Evolutionary conservation across 2,797 vertebrate genomes (phyloP).

Genomic region (Pterois miles): DNA sequence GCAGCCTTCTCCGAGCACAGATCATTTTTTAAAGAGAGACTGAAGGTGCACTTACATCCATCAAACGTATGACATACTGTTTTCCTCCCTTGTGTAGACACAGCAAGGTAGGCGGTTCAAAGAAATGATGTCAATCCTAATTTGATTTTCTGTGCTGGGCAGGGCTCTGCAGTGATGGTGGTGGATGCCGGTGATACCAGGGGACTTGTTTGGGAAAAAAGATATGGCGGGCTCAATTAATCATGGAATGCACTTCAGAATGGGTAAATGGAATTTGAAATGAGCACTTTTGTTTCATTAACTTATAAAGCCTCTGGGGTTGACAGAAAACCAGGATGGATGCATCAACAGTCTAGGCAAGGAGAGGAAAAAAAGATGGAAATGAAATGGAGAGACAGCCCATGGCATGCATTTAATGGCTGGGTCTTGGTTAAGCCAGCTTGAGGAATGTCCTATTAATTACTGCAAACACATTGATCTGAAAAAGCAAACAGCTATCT

Average conservation of each 20-base stretch:
- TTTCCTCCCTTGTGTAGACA: conserved; percentile 10
- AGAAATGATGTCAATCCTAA: conserved; percentile 58
- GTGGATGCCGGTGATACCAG: conserved; percentile 29
- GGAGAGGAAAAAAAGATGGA: conserved; percentile 10
- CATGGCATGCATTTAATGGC: conserved; percentile 23
- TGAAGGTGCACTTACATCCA: conserved; percentile 42
- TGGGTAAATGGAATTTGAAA: conserved; percentile 67
- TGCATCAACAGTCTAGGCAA: conserved; percentile 23
- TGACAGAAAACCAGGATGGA: conserved; percentile 34
- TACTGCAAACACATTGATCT: conserved; percentile 20
- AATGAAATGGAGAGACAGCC: conserved; percentile 44
- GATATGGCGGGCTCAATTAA: conserved; percentile 47
- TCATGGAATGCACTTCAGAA: conserved; percentile 60
- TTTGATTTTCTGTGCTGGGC: conserved; percentile 47
- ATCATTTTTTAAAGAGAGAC: conserved; percentile 22
- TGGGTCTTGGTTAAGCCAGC: background rate
- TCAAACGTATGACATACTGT: conserved; percentile 31
- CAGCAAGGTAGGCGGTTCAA: conserved; percentile 32
- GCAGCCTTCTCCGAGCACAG: conserved; percentile 9
- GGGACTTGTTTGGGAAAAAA: conserved; percentile 32
- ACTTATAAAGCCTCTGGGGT: conserved; percentile 52
- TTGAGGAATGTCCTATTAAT: conserved; percentile 28
- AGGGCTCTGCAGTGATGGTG: conserved; percentile 21
- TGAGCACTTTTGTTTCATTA: conserved; percentile 69
- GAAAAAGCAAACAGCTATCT: conserved; percentile 4